These are phyloP conservation scores for Callyntrura guangdongensis DNA, from an alignment of 2,888 invertebrate species.

Conservation along the genomic window DNA sequence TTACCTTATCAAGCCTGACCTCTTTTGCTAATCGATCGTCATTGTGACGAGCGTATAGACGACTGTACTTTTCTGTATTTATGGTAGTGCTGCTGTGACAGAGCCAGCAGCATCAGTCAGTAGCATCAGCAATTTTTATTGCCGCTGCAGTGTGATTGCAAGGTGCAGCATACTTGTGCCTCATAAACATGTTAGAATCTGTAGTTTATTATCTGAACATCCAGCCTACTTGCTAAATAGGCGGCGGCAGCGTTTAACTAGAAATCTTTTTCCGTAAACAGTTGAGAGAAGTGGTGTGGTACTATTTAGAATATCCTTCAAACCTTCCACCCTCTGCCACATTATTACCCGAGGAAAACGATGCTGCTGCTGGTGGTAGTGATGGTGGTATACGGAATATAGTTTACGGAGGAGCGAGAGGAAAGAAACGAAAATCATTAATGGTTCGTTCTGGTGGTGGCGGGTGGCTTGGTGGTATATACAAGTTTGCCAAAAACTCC, in stretches of 20 bases:
- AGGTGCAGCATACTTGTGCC: constrained; percentile 33
- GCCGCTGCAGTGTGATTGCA: constrained; percentile 41
- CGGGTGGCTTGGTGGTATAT: neutral
- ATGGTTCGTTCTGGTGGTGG: constrained; percentile 11
- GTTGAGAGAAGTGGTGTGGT: neutral
- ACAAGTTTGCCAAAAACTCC: constrained; percentile 57
- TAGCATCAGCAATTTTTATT: constrained; percentile 42
- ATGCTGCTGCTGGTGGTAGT: neutral
- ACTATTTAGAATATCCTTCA: constrained; percentile 8
- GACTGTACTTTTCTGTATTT: neutral
- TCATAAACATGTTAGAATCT: neutral
- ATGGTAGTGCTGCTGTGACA: neutral
- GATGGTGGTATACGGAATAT: neutral
- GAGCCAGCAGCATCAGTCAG: no score
- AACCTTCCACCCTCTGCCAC: neutral
- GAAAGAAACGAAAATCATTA: constrained; percentile 34
- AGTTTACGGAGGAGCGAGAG: neutral
- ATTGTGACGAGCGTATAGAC: neutral
- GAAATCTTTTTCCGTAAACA: constrained; percentile 49
- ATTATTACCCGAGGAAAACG: neutral
- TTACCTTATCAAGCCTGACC: neutral
- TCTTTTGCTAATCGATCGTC: constrained; percentile 15
- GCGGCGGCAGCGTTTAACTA: constrained; percentile 6
- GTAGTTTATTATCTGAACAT: neutral
- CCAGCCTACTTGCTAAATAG: constrained; percentile 46